Evolutionary conservation across 2,888 invertebrate species (phyloP).

Genomic region (Epirrita christyi): DNA sequence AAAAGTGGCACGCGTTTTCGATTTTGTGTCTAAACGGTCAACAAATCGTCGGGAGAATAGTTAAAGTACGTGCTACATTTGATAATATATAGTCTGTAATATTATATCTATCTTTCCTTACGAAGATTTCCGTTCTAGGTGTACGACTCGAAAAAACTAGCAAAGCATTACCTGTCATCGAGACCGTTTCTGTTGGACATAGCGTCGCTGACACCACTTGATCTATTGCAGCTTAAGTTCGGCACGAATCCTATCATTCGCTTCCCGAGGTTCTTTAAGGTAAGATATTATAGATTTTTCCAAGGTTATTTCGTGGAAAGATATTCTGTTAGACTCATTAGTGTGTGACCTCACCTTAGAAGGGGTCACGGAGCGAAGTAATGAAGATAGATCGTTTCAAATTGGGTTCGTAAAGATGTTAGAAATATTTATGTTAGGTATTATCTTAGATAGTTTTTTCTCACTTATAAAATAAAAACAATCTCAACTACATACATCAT

Average conservation of each 20-base stretch:
- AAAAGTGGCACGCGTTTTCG: no score
- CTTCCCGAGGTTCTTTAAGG: slow-evolving; percentile 95
- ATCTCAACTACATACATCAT: no score
- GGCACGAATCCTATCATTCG: slow-evolving; percentile 94
- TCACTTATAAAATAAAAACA: no score
- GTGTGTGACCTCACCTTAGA: background rate
- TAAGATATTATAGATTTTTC: slow-evolving; percentile 49
- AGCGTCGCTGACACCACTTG: slow-evolving; percentile 92
- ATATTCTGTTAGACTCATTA: background rate
- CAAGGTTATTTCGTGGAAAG: no score
- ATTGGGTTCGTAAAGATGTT: no score
- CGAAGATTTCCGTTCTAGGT: slow-evolving; percentile 77
- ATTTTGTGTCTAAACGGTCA: no score
- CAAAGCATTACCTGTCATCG: slow-evolving; percentile 94
- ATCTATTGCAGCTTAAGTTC: slow-evolving; percentile 93
- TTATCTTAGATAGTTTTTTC: no score
- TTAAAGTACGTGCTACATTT: no score
- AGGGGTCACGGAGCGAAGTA: background rate
- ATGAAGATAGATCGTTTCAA: background rate
- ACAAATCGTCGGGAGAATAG: no score
- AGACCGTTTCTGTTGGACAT: slow-evolving; percentile 94
- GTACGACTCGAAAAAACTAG: slow-evolving; percentile 95
- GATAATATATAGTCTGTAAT: background rate
- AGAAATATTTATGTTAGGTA: no score
- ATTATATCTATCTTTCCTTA: background rate